phyloP scores from a whole-genome alignment of 2,797 vertebrate species.

The Melanotaenia boesemani region DNA sequence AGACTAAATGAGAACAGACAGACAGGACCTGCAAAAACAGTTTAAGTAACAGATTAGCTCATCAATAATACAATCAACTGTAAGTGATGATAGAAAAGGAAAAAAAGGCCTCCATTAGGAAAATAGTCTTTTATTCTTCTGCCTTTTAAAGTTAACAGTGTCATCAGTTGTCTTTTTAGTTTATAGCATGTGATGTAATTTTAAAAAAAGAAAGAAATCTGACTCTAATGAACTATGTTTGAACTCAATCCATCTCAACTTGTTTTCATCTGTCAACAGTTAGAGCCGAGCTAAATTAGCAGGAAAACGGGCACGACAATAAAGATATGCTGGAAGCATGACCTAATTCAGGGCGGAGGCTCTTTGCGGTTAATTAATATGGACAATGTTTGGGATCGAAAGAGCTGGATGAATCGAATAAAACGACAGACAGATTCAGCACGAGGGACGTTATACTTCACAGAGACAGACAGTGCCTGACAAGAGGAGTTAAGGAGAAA shows the following conservation, averaged over 20 bases:
- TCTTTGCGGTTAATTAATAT: constrained; percentile 29
- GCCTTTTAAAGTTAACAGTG: not conserved
- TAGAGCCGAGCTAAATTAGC: constrained; percentile 6
- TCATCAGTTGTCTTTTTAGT: not conserved
- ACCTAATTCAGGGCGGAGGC: constrained; percentile 53
- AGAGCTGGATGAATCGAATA: constrained; percentile 10
- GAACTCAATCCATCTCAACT: not conserved
- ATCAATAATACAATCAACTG: not conserved
- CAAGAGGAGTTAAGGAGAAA: constrained; percentile 13
- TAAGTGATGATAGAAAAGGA: not conserved
- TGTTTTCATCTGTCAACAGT: not conserved
- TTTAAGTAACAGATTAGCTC: not conserved
- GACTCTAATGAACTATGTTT: not conserved
- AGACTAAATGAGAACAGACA: not conserved
- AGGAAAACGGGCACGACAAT: not conserved
- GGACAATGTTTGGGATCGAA: constrained; percentile 28
- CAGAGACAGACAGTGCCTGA: constrained; percentile 7
- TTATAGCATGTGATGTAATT: not conserved
- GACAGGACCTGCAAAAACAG: no score
- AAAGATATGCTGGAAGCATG: constrained; percentile 20
- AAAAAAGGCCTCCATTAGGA: not conserved
- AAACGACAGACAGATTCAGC: constrained; percentile 21
- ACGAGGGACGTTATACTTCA: constrained; percentile 14
- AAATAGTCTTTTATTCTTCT: not conserved
- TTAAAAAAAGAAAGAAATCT: not conserved